Percentiles rank a stretch among this genome's conserved stretches.
Evolutionary conservation across 2,888 invertebrate genomes (phyloP).

Genomic region (Philonicus albiceps): DNA sequence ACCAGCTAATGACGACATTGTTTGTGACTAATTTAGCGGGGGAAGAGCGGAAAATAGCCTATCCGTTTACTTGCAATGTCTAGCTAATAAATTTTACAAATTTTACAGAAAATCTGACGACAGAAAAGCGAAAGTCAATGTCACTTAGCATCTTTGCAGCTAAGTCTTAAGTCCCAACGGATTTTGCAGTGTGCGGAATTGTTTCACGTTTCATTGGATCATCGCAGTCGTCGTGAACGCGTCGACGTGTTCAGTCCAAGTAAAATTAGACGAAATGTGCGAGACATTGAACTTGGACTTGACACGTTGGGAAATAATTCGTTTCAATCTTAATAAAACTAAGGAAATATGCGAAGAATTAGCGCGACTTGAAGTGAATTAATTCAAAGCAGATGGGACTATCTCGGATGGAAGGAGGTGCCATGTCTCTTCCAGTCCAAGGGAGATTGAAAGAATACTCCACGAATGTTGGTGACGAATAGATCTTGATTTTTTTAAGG

Average conservation of each 20-base stretch:
- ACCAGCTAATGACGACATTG: neutral
- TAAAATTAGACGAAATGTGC: slow-evolving; percentile 12
- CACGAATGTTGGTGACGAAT: neutral
- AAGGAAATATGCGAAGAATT: slow-evolving; percentile 22
- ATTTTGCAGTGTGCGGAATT: neutral
- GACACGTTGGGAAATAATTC: slow-evolving; percentile 23
- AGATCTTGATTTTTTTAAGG: neutral
- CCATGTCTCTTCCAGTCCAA: neutral
- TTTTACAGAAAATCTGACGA: neutral
- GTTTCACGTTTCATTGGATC: slow-evolving; percentile 3
- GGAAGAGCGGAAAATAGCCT: neutral
- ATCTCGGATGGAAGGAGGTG: neutral
- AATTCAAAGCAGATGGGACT: slow-evolving; percentile 14
- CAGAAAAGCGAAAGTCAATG: neutral
- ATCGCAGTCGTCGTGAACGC: neutral
- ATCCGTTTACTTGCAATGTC: neutral
- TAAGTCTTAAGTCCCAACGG: neutral
- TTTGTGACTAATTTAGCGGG: neutral
- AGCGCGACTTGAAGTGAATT: neutral
- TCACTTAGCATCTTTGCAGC: neutral
- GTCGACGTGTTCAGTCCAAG: neutral
- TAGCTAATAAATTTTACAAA: slow-evolving; percentile 10
- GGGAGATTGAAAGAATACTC: neutral
- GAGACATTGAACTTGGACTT: slow-evolving; percentile 41
- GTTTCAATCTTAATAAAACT: slow-evolving; percentile 30